Evolutionary conservation across 2,888 invertebrate species (phyloP).

Genomic region (Cyrtodaria siliqua): DNA sequence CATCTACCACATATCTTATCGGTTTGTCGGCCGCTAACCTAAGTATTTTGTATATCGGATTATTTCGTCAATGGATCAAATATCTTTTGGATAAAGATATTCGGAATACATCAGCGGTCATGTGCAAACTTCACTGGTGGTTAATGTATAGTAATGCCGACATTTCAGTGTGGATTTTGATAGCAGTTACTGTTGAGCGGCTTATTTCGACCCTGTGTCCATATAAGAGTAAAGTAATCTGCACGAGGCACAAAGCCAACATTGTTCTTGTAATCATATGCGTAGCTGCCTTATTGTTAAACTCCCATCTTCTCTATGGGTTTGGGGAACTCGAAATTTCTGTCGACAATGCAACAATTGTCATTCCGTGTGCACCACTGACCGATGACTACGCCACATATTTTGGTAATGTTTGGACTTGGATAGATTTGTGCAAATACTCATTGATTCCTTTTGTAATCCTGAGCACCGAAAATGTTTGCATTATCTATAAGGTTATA

Average conservation of each 20-base stretch:
- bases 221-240: slow-evolving; percentile 65
- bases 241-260: slow-evolving; percentile 59
- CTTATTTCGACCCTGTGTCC: slow-evolving; percentile 73
- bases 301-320: slow-evolving; percentile 70
- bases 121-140: slow-evolving; percentile 72
- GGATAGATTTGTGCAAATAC: too few relatives aligned
- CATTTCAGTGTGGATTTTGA: too few relatives aligned
- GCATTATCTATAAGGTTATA: slow-evolving; percentile 57
- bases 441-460: slow-evolving; percentile 72
- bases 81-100: slow-evolving; percentile 61
- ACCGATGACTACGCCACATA: slow-evolving; percentile 55
- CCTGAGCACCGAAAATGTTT: slow-evolving; percentile 72
- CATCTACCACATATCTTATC: slow-evolving; percentile 72
- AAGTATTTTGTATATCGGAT: slow-evolving; percentile 68
- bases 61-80: slow-evolving; percentile 68
- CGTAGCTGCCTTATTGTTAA: slow-evolving; percentile 54
- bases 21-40: slow-evolving; percentile 70
- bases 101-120: slow-evolving; percentile 35
- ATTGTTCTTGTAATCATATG: slow-evolving; percentile 44
- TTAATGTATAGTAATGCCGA: slow-evolving; percentile 74
- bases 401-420: slow-evolving; percentile 46
- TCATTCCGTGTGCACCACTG: slow-evolving; percentile 43
- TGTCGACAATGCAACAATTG: slow-evolving; percentile 23
- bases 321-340: slow-evolving; percentile 37
- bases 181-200: too few relatives aligned